Evolutionary conservation across 2,888 invertebrate genomes (phyloP).

Genomic region (Lacanobia wlatinum): DNA sequence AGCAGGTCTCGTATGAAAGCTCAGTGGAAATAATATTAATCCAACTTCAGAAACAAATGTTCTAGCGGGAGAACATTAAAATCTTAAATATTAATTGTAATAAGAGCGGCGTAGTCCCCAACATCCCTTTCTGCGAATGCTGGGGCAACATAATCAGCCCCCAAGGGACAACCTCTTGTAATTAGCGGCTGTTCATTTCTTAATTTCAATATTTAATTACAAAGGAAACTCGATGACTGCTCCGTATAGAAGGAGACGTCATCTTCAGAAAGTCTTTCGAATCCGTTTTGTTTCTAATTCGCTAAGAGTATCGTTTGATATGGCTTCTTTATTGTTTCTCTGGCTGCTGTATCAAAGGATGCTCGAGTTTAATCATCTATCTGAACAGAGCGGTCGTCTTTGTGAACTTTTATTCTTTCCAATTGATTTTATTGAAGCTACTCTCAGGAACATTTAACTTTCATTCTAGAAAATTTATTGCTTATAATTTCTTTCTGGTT

Average conservation of each 20-base stretch:
- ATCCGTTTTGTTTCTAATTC: conserved; percentile 87
- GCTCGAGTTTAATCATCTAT: conserved; percentile 70
- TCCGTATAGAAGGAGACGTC: conserved; percentile 87
- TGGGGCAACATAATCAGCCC: conserved; percentile 89
- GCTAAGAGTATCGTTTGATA: conserved; percentile 80
- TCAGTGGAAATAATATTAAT: conserved; percentile 43
- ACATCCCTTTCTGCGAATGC: conserved; percentile 87
- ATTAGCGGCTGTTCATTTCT: conserved; percentile 91
- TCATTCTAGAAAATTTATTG: conserved; percentile 17
- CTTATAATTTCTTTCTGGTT: background rate
- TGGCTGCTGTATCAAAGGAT: conserved; percentile 82
- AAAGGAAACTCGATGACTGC: conserved; percentile 91
- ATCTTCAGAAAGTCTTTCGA: conserved; percentile 87
- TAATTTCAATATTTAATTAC: conserved; percentile 92
- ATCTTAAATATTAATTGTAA: conserved; percentile 88
- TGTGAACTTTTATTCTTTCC: conserved; percentile 54
- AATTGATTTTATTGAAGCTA: conserved; percentile 50
- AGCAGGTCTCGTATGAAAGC: conserved; percentile 10
- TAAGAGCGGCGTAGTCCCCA: conserved; percentile 79
- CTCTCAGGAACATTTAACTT: conserved; percentile 6
- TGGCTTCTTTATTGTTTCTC: conserved; percentile 84
- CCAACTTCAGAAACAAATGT: conserved; percentile 60
- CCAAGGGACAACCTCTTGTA: conserved; percentile 90
- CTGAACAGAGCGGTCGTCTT: conserved; percentile 52
- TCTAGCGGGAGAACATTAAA: conserved; percentile 78